Conservation (phyloP, 2,888 invertebrate genomes). For the Salticus scenicus region DNA sequence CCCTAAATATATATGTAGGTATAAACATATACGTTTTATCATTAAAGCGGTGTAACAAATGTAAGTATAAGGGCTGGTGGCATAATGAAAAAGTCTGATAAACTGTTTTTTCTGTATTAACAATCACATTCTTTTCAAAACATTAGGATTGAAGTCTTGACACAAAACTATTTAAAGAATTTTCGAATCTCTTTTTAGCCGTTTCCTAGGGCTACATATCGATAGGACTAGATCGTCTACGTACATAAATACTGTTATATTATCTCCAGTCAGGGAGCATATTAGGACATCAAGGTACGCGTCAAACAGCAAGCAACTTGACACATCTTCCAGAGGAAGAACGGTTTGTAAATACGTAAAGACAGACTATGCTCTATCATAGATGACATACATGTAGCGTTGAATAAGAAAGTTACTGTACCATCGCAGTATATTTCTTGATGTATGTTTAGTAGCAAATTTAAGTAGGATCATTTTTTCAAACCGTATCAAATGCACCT, state of each 20-base stretch:
- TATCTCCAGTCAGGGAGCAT: not conserved
- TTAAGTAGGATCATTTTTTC: not conserved
- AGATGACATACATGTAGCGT: not conserved
- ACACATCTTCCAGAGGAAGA: not conserved
- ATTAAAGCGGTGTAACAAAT: too few species aligned
- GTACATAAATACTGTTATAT: not conserved
- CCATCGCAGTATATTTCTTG: not conserved
- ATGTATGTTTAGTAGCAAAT: not conserved
- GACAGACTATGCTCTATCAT: not conserved
- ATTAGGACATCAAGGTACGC: not conserved
- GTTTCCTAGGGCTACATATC: not conserved
- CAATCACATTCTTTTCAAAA: too few species aligned
- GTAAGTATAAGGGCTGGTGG: too few species aligned
- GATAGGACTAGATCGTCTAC: not conserved
- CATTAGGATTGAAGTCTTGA: too few species aligned
- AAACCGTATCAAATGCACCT: not conserved
- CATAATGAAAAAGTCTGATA: too few species aligned
- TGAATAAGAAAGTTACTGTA: not conserved
- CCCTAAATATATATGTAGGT: too few species aligned
- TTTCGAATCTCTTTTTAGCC: not conserved
- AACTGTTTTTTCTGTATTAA: too few species aligned
- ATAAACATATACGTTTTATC: too few species aligned
- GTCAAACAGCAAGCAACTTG: not conserved
- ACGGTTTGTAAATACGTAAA: not conserved
- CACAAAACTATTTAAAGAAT: not conserved